These are phyloP conservation scores for Thera obeliscata DNA, from an alignment of 2,888 invertebrate genomes.

Conservation along the genomic window DNA sequence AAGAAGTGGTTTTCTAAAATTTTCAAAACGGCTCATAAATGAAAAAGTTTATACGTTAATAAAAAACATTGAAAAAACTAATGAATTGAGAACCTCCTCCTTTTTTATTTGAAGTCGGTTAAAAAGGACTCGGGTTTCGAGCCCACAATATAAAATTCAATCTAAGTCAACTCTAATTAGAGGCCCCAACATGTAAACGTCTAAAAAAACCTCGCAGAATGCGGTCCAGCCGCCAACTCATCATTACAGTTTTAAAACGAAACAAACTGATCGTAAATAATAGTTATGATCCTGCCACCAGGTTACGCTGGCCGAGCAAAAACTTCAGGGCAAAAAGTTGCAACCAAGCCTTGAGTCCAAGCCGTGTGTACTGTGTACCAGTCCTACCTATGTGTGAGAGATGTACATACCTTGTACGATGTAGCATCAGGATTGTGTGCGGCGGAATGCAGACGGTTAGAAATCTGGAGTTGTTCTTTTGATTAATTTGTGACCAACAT, in stretches of 20 bases:
- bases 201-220: conserved; percentile 33
- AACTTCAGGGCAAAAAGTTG: conserved; percentile 56
- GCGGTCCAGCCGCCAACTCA: conserved; percentile 50
- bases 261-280: conserved; percentile 72
- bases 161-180: conserved; percentile 28
- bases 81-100: too few relatives aligned
- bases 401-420: conserved; percentile 16
- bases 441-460: conserved; percentile 27
- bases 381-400: conserved; percentile 23
- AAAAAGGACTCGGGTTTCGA: neutral
- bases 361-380: conserved; percentile 20
- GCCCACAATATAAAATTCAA: conserved; percentile 28
- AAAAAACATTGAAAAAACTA: too few relatives aligned
- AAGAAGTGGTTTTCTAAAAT: too few relatives aligned
- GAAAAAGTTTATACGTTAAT: too few relatives aligned
- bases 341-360: conserved; percentile 25
- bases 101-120: too few relatives aligned
- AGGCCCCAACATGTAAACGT: conserved; percentile 28
- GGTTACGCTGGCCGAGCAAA: conserved; percentile 69
- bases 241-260: conserved; percentile 73
- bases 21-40: too few relatives aligned
- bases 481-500: neutral
- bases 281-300: conserved; percentile 71
- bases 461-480: conserved; percentile 2
- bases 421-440: conserved; percentile 20